These are phyloP conservation scores for Eupithecia centaureata DNA, from an alignment of 2,888 invertebrate species.

Conservation along the genomic window DNA sequence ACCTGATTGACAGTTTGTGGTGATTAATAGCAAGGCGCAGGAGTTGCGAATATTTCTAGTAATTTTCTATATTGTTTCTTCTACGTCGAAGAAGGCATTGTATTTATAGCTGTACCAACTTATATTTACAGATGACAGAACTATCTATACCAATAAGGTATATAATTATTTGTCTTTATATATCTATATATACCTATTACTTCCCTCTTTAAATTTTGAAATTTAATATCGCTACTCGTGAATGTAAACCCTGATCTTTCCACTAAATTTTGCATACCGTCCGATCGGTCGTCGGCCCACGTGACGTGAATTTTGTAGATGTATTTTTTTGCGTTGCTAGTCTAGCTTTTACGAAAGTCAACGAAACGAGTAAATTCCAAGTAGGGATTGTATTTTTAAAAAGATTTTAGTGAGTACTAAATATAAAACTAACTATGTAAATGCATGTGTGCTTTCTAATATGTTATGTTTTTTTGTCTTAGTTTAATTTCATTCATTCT, in stretches of 20 bases:
- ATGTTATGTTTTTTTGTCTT: not conserved
- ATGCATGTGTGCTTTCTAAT: not conserved
- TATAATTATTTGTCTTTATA: too few species aligned
- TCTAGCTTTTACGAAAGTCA: not conserved
- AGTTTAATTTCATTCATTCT: not conserved
- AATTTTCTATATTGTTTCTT: slow-evolving; percentile 45
- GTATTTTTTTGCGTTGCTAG: not conserved
- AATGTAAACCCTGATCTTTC: not conserved
- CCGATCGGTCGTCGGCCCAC: not conserved
- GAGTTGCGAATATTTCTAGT: slow-evolving; percentile 47
- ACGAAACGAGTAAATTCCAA: not conserved
- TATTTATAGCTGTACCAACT: too few species aligned
- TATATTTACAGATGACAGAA: too few species aligned
- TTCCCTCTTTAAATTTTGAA: too few species aligned
- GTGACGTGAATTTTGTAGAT: not conserved
- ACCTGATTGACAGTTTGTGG: slow-evolving; percentile 40
- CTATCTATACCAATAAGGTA: too few species aligned
- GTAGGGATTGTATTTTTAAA: not conserved
- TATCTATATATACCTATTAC: too few species aligned
- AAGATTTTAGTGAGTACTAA: too few species aligned
- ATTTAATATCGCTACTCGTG: not conserved
- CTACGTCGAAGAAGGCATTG: not conserved
- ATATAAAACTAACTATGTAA: not conserved
- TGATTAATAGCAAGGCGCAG: slow-evolving; percentile 38
- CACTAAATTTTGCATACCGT: not conserved